Evolutionary conservation across 2,113 vertebrate genomes (phyloP).

Genomic region (Osmerus eperlanus): DNA sequence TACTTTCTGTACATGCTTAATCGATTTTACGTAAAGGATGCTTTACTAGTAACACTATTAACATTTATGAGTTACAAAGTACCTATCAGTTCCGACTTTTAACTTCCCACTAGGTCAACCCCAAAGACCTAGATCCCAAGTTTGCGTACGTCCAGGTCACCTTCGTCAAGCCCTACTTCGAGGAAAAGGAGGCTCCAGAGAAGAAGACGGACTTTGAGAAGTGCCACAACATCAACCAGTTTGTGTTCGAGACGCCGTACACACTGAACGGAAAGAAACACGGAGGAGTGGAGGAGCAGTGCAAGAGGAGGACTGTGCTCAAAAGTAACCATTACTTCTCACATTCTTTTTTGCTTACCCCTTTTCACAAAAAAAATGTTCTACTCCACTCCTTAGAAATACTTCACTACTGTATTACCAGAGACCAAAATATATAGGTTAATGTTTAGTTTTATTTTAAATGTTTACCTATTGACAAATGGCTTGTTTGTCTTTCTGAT

Average conservation of each 20-base stretch:
- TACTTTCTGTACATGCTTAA: neutral
- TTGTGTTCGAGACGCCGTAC: slow-evolving; percentile 95
- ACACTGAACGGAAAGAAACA: slow-evolving; percentile 96
- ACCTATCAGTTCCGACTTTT: neutral
- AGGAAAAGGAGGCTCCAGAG: slow-evolving; percentile 90
- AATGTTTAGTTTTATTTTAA: no score
- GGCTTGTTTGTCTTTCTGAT: no score
- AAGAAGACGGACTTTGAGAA: slow-evolving; percentile 92
- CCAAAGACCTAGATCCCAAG: slow-evolving; percentile 90
- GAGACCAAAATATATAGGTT: no score
- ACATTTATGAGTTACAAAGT: neutral
- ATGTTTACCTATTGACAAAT: no score
- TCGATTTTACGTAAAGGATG: no score
- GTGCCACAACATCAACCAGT: slow-evolving; percentile 89
- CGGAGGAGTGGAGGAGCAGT: slow-evolving; percentile 92
- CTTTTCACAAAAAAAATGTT: neutral
- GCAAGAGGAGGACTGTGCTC: slow-evolving; percentile 87
- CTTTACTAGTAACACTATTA: neutral
- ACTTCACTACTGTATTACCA: no score
- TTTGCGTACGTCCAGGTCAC: slow-evolving; percentile 94
- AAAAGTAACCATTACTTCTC: slow-evolving; percentile 74
- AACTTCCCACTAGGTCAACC: slow-evolving; percentile 76
- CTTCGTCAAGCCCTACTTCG: slow-evolving; percentile 92
- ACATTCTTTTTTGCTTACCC: neutral
- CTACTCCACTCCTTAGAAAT: no score